Evolutionary conservation across 2,888 invertebrate species (phyloP).

Genomic region (Cataglyphis rosenhaueri): DNA sequence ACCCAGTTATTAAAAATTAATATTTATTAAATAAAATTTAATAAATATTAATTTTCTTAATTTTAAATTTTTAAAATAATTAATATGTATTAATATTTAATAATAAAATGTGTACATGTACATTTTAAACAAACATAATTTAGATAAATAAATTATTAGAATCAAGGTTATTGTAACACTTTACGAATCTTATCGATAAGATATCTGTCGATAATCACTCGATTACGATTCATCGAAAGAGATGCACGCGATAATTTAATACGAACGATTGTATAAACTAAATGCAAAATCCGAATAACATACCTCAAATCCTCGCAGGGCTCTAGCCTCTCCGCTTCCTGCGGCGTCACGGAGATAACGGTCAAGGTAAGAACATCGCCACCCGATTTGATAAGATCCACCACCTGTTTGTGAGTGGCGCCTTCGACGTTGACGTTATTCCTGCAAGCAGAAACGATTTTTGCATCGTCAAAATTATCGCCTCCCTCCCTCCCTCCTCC

Average conservation of each 20-base stretch:
- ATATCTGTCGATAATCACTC: background rate
- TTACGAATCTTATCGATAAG: background rate
- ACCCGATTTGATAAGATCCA: constrained; percentile 99
- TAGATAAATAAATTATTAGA: background rate
- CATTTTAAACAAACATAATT: background rate
- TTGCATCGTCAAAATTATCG: background rate
- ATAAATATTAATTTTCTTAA: too few species aligned
- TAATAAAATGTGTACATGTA: background rate
- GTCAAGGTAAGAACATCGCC: constrained; percentile 98
- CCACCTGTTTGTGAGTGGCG: constrained; percentile 99
- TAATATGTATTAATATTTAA: background rate
- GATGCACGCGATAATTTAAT: background rate
- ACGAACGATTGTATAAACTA: too few species aligned
- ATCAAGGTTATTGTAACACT: background rate
- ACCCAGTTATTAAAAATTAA: too few species aligned
- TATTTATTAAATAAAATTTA: too few species aligned
- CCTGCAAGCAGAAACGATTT: constrained; percentile 86
- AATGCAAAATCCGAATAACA: background rate
- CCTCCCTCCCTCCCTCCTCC: too few species aligned
- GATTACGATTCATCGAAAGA: background rate
- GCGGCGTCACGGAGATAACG: constrained; percentile 97
- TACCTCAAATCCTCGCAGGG: constrained; percentile 84
- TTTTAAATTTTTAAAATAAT: too few species aligned
- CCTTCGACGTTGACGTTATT: constrained; percentile 99
- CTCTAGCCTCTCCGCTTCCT: constrained; percentile 88